Percentiles rank a stretch among this genome's conserved stretches.
phyloP scores from a whole-genome alignment of 2,888 invertebrate genomes.

The Monochamus alternatus region DNA sequence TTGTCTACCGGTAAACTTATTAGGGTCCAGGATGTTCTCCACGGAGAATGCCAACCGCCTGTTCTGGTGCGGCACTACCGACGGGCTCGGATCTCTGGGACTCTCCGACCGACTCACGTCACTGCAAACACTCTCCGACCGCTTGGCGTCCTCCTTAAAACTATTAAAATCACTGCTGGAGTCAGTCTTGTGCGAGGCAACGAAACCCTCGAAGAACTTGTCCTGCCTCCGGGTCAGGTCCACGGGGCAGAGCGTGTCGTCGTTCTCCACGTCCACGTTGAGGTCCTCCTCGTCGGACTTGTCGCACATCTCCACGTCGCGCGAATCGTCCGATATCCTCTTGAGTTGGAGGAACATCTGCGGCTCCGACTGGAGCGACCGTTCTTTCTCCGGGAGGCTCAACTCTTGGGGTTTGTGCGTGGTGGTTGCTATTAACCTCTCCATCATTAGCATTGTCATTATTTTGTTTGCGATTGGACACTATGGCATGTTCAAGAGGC shows the following conservation, averaged over 20 bases:
- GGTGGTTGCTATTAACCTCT: slow-evolving; percentile 66
- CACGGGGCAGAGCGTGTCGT: slow-evolving; percentile 69
- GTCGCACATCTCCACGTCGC: slow-evolving; percentile 68
- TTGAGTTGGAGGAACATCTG: slow-evolving; percentile 66
- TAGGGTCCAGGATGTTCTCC: slow-evolving; percentile 92
- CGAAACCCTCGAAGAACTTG: slow-evolving; percentile 63
- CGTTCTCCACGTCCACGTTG: slow-evolving; percentile 70
- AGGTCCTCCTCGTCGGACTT: slow-evolving; percentile 64
- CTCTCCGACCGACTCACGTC: slow-evolving; percentile 68
- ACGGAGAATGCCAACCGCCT: slow-evolving; percentile 89
- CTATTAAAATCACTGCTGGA: slow-evolving; percentile 61
- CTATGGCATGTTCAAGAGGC: slow-evolving; percentile 49
- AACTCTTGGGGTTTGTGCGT: slow-evolving; percentile 51
- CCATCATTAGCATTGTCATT: slow-evolving; percentile 74
- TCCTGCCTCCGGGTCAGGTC: slow-evolving; percentile 69
- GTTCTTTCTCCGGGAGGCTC: slow-evolving; percentile 56
- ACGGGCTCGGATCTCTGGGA: slow-evolving; percentile 66
- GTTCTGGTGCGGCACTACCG: slow-evolving; percentile 73
- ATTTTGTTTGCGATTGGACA: slow-evolving; percentile 52
- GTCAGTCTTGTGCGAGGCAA: slow-evolving; percentile 60
- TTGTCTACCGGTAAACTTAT: slow-evolving; percentile 86
- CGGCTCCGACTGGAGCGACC: slow-evolving; percentile 58
- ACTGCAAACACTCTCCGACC: slow-evolving; percentile 72
- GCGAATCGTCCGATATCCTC: slow-evolving; percentile 67
- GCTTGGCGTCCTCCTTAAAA: slow-evolving; percentile 63